A percentile compares a stretch with the other conserved stretches of the same genome.
Evolutionary conservation across 2,113 vertebrate genomes (phyloP).

Genomic region (Jaculus jaculus): DNA sequence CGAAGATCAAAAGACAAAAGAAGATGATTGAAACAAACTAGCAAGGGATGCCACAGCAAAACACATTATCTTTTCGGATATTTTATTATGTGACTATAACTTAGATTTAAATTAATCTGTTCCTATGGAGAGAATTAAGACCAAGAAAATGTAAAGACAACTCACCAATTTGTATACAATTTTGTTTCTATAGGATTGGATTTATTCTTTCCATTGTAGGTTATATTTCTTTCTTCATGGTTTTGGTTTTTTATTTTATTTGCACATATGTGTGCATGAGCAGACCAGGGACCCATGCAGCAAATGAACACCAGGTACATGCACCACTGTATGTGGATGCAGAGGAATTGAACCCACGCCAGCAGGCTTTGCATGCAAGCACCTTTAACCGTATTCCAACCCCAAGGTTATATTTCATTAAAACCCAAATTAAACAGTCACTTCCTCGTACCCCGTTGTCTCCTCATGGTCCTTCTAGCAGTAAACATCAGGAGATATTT

Average conservation of each 20-base stretch:
- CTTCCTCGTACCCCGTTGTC: neutral
- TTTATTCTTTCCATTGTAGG: constrained; percentile 3
- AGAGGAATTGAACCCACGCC: no score
- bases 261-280: no score
- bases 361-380: no score
- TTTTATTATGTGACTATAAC: neutral
- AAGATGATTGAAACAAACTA: constrained; percentile 15
- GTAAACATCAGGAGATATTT: constrained; percentile 4
- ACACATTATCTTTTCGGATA: neutral
- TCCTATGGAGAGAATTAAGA: neutral
- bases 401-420: neutral
- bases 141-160: neutral
- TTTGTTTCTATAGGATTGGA: neutral
- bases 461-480: neutral
- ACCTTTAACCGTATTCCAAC: no score
- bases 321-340: no score
- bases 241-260: no score
- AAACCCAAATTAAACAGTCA: neutral
- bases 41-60: neutral
- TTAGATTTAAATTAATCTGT: neutral
- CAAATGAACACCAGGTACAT: no score
- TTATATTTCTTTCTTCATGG: neutral
- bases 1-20: neutral
- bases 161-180: neutral
- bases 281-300: no score